Evolutionary conservation across 2,888 invertebrate species (phyloP), one percentile per base, ranked within the genome.

Genomic region (Cybosia mesomella): DNA sequence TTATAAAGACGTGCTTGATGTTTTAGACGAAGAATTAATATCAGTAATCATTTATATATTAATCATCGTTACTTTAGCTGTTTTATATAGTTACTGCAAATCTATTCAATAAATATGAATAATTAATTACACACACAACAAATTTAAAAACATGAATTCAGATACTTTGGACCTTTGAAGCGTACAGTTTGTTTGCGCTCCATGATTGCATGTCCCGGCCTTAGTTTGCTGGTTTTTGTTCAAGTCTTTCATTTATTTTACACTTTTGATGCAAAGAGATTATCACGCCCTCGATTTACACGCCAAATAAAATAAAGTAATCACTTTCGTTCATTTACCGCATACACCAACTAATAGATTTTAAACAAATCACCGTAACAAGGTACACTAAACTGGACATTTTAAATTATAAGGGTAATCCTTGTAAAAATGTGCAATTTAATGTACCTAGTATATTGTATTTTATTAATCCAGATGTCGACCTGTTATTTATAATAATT

Each of bases 141-240:
- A n/a, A 43, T 43, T 43, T 2, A n/a, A 49, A 36, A 49, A n/a
- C n/a, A n/a, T 49, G 1, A 9, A n/a, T n/a, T 49, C n/a, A 5
- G 5, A 43, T 7, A 32, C 7, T 32, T 32, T 32, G 7, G 7
- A 10, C 8, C 34, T 34, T 34, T 34, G 34, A 49, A 49, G n/a
- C n/a, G n/a, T n/a, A 67, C 63, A 66, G 18, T 64, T 57, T 67
- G 73, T 75, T 69, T 67, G 69, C 67, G 66, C 49, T 4, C 65
- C 24, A 59, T 64, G 64, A 66, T 72, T 62, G 49, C 49, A 49
- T 34, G 57, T 70, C 49, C 55, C 54, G 62, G 60, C 64, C 75
- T 75, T 59, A 73, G 65, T 64, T 70, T 73, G 75, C 76, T n/a
- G 53, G n/a, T 72, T 76, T 76, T 73, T 69, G 62, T 76, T 73